A percentile compares a stretch with the other conserved stretches of the same genome.
These are phyloP conservation scores for Trissolcus brochymenae DNA, from an alignment of 2,888 invertebrate species.

Conservation along the genomic window DNA sequence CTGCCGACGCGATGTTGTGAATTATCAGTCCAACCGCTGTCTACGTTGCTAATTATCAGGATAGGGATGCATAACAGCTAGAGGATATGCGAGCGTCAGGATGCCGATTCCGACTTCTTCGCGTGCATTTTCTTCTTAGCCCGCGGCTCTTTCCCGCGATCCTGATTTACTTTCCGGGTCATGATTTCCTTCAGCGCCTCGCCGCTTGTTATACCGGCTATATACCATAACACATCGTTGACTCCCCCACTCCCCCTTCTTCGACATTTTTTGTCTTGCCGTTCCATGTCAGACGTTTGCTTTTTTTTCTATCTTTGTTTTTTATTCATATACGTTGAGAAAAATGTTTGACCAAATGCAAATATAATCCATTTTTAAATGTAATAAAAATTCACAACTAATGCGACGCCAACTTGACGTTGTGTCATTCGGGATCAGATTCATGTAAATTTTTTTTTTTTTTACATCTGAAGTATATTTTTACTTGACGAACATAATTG, in stretches of 20 bases:
- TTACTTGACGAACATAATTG: constrained; percentile 16
- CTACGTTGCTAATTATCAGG: constrained; percentile 63
- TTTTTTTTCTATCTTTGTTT: not conserved
- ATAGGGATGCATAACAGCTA: constrained; percentile 46
- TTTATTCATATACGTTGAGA: not conserved
- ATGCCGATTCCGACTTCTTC: constrained; percentile 55
- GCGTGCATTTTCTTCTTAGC: constrained; percentile 55
- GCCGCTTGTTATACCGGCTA: constrained; percentile 16
- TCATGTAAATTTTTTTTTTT: constrained; percentile 24
- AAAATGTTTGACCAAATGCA: not conserved
- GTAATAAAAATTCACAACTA: constrained; percentile 9
- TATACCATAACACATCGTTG: constrained; percentile 40
- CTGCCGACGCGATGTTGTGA: constrained; percentile 74
- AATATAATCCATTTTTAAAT: not conserved
- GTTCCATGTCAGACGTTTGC: constrained; percentile 16
- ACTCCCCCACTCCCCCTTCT: constrained; percentile 16
- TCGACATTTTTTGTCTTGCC: constrained; percentile 8
- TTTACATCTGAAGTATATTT: not conserved
- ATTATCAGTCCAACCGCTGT: constrained; percentile 69
- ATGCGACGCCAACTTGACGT: constrained; percentile 10
- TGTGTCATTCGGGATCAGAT: not conserved
- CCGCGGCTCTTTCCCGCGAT: constrained; percentile 56
- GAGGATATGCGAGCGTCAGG: constrained; percentile 42
- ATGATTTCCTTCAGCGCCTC: constrained; percentile 48
- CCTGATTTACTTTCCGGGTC: constrained; percentile 58